phyloP scores from a whole-genome alignment of 2,888 invertebrate genomes.

The Epsilonema sp. region DNA sequence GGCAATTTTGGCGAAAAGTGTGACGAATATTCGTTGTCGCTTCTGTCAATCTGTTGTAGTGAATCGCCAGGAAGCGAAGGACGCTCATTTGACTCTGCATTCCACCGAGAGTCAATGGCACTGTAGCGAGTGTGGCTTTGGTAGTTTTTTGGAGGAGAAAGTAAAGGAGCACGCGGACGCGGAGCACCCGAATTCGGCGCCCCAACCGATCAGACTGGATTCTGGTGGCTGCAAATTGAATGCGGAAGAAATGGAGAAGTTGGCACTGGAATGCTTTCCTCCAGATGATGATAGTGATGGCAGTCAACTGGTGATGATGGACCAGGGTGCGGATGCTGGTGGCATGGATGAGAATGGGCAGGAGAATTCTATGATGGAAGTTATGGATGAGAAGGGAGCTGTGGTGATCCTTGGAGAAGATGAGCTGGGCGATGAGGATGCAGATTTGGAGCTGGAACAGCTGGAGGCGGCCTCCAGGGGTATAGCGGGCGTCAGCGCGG shows the following conservation, averaged over 20 bases:
- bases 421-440: conserved; percentile 1
- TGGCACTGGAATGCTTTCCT: conserved; percentile 3
- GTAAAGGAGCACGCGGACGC: background rate
- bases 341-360: too few relatives aligned
- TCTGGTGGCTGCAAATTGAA: background rate
- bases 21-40: too few relatives aligned
- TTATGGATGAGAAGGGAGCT: too few relatives aligned
- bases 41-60: too few relatives aligned
- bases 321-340: too few relatives aligned
- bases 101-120: conserved; percentile 1
- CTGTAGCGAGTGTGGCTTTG: conserved; percentile 6
- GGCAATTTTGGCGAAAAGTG: too few relatives aligned
- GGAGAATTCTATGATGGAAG: too few relatives aligned
- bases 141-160: background rate
- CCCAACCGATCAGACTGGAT: background rate
- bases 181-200: background rate
- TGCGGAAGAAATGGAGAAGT: background rate
- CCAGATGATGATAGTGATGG: background rate
- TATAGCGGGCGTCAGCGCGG: too few relatives aligned
- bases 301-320: too few relatives aligned
- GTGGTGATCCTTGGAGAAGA: background rate
- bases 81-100: conserved; percentile 1
- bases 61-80: background rate
- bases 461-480: too few relatives aligned
- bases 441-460: background rate